These are phyloP conservation scores for Aepyceros melampus DNA, from an alignment of 2,113 vertebrate genomes.

Conservation along the genomic window DNA sequence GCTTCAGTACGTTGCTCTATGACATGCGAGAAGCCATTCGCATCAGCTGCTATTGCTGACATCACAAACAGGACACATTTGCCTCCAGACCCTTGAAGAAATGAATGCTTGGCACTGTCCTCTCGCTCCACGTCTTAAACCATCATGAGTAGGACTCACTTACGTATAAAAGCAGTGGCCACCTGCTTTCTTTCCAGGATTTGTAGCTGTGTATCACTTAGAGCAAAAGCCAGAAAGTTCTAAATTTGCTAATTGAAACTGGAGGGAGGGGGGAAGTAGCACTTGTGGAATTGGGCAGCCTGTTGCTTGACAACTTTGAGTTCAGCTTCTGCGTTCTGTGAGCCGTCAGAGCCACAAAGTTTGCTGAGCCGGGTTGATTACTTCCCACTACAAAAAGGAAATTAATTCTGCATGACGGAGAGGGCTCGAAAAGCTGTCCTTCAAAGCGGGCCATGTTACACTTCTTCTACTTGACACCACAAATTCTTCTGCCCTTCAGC, in stretches of 20 bases:
- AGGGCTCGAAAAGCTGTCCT: constrained; percentile 8
- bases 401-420: constrained; percentile 36
- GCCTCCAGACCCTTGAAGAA: background rate
- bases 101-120: background rate
- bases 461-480: constrained; percentile 64
- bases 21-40: background rate
- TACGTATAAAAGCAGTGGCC: background rate
- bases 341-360: constrained; percentile 15
- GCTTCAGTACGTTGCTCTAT: background rate
- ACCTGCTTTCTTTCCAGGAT: constrained; percentile 28
- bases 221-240: constrained; percentile 31
- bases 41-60: constrained; percentile 27
- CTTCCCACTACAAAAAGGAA: constrained; percentile 25
- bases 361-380: background rate
- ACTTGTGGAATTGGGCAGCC: constrained; percentile 52
- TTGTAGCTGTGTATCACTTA: background rate
- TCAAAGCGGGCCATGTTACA: constrained; percentile 33
- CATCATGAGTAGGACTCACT: background rate
- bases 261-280: background rate
- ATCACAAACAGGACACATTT: background rate
- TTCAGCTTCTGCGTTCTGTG: constrained; percentile 36
- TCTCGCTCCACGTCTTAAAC: background rate
- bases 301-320: constrained; percentile 80
- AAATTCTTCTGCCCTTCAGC: constrained; percentile 70
- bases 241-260: constrained; percentile 32